Evolutionary conservation across 64 coral and sea anemone species (phyloP).

Genomic region (Montipora sp.): DNA sequence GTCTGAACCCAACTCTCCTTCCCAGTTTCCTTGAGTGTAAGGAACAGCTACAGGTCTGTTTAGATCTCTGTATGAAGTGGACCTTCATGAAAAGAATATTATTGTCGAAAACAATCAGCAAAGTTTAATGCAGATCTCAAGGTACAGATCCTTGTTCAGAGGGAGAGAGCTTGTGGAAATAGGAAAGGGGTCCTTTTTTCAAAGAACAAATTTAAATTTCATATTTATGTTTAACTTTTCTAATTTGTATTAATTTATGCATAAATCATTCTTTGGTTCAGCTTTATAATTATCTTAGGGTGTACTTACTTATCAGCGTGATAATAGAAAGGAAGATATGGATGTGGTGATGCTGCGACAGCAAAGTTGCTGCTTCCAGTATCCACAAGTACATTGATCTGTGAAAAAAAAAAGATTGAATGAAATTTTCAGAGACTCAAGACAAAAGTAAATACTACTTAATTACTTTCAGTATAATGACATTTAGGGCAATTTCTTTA

Average conservation of each 20-base stretch:
- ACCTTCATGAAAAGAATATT: conserved; percentile 46
- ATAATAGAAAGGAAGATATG: conserved; percentile 93
- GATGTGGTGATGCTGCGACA: conserved; percentile 90
- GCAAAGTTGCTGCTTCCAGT: conserved; percentile 99
- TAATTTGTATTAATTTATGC: no score
- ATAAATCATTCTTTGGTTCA: no score
- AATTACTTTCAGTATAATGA: no score
- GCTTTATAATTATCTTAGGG: background rate
- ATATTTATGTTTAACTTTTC: no score
- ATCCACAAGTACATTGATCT: conserved; percentile 99
- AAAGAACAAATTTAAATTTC: no score
- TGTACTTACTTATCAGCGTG: conserved; percentile 88
- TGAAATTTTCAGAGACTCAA: no score
- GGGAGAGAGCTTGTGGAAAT: background rate
- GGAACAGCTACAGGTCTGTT: conserved; percentile 89
- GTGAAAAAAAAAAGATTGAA: conserved; percentile 9
- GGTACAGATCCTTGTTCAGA: background rate
- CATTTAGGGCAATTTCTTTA: no score
- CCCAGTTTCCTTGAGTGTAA: conserved; percentile 97
- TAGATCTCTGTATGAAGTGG: conserved; percentile 79
- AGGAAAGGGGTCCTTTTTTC: no score
- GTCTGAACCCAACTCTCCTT: conserved; percentile 94
- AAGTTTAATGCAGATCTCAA: no score
- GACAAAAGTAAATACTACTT: no score
- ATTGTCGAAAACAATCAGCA: background rate